phyloP scores from a whole-genome alignment of 2,888 invertebrate genomes.

The Chrysina gloriosa region DNA sequence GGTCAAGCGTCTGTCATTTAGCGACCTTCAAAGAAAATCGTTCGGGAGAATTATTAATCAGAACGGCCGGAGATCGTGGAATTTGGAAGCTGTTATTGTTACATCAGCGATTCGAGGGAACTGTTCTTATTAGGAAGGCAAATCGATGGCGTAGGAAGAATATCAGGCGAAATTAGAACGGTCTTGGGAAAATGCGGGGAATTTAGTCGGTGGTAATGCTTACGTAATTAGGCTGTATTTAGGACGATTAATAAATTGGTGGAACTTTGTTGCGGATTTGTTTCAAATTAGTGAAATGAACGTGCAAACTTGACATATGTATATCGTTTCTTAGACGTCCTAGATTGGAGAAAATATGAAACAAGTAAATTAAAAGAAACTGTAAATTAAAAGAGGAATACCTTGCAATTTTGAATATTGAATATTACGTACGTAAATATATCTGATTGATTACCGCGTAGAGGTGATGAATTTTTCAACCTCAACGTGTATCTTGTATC shows the following conservation, averaged over 20 bases:
- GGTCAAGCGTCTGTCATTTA: constrained; percentile 19
- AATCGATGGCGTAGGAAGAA: no score
- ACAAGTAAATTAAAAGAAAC: no score
- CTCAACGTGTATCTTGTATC: no score
- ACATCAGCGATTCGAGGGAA: constrained; percentile 2
- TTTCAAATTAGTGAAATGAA: background rate
- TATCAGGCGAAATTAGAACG: no score
- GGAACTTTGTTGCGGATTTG: background rate
- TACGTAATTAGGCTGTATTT: background rate
- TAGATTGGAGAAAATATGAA: no score
- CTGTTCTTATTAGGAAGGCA: background rate
- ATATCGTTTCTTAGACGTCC: no score
- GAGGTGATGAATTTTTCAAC: no score
- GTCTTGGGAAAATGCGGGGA: background rate
- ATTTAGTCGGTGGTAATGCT: background rate
- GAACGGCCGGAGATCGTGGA: background rate
- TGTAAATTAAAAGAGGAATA: no score
- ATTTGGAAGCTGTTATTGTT: background rate
- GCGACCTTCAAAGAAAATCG: constrained; percentile 21
- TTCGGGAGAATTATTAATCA: constrained; percentile 9
- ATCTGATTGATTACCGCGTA: no score
- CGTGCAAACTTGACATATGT: no score
- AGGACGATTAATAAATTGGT: background rate
- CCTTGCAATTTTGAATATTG: no score
- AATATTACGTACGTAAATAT: no score